Percentiles rank a stretch among this genome's conserved stretches.
phyloP scores from a whole-genome alignment of 2,888 invertebrate genomes.

The Morinoia aosen region DNA sequence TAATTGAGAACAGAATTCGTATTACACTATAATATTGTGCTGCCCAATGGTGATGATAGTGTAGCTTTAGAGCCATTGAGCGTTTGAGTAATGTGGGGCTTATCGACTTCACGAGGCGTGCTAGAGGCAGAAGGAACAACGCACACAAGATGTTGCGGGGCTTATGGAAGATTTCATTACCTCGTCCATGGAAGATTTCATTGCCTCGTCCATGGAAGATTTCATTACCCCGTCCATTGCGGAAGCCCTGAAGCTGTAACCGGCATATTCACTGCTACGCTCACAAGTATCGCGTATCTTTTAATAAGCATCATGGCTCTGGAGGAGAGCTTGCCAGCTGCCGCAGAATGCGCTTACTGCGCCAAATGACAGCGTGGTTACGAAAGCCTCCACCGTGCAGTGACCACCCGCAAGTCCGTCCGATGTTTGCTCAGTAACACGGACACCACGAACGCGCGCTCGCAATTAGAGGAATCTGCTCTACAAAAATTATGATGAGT shows the following conservation, averaged over 20 bases:
- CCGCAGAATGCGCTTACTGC: constrained; percentile 13
- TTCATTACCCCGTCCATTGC: not conserved
- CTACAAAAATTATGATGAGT: constrained; percentile 52
- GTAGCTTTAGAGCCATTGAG: not conserved
- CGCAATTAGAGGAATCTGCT: constrained; percentile 51
- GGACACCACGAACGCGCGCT: constrained; percentile 2
- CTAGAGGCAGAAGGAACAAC: not conserved
- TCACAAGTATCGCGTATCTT: not conserved
- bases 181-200: no score
- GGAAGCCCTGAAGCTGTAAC: not conserved
- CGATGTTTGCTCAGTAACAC: constrained; percentile 27
- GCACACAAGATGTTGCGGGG: not conserved
- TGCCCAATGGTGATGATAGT: not conserved
- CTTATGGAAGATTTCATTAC: no score
- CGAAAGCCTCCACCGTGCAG: not conserved
- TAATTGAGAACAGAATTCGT: not conserved
- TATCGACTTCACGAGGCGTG: not conserved
- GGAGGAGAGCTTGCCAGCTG: not conserved
- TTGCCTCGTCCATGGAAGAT: not conserved
- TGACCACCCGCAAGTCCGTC: constrained; percentile 28
- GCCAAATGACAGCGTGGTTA: constrained; percentile 31
- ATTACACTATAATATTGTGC: not conserved
- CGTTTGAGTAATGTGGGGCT: not conserved
- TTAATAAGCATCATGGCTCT: not conserved
- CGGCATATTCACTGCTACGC: not conserved